Evolutionary conservation across 2,888 invertebrate genomes (phyloP).

Genomic region (Phortica okadai): DNA sequence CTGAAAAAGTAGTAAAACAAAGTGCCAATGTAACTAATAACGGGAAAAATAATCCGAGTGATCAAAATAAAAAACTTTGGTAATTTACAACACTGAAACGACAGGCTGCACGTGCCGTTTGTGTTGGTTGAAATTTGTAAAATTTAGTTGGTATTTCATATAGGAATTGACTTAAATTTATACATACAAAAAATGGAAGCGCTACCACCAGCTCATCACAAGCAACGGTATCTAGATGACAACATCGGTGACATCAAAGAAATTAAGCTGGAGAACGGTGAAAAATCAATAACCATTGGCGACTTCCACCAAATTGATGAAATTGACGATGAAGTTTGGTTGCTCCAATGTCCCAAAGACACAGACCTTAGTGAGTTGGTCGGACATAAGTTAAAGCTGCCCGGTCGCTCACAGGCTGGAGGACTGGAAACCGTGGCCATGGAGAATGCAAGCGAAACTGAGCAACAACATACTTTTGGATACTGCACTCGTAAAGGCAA

Average conservation of each 20-base stretch:
- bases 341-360: constrained; percentile 62
- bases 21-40: too few relatives aligned
- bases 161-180: not conserved
- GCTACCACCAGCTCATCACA: not conserved
- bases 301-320: constrained; percentile 52
- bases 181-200: not conserved
- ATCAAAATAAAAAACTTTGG: too few relatives aligned
- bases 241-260: constrained; percentile 4
- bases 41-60: too few relatives aligned
- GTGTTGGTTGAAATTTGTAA: not conserved
- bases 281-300: constrained; percentile 45
- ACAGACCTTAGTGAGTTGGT: constrained; percentile 49
- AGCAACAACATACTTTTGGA: constrained; percentile 52
- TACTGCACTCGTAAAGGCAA: constrained; percentile 52
- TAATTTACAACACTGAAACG: not conserved
- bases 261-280: not conserved
- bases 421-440: constrained; percentile 57
- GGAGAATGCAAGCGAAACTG: constrained; percentile 45
- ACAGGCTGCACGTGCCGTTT: not conserved
- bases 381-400: constrained; percentile 60
- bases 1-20: too few relatives aligned
- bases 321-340: constrained; percentile 61
- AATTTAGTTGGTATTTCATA: not conserved
- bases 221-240: not conserved
- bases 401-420: constrained; percentile 53